Evolutionary conservation across 2,797 vertebrate species (phyloP), one percentile per base, ranked within the genome.

Genomic region (Acipenser oxyrinchus): DNA sequence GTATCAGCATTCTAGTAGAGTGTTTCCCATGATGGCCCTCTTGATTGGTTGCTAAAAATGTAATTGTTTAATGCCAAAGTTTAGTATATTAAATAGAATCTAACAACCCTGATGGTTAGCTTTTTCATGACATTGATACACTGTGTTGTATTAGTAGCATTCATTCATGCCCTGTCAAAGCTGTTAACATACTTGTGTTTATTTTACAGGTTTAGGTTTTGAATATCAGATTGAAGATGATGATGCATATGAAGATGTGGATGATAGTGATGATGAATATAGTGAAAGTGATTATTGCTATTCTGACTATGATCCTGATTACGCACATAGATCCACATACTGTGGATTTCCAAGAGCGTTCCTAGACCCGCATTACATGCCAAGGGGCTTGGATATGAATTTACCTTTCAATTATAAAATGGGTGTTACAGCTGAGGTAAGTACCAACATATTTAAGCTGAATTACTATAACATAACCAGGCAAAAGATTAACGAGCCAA

Each of bases 271-370:
- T 51, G 48, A 67, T 52, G 69, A 67, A 3, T 13, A 11, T 58
- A 9, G 18, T 10, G 49, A 13, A 55, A 63, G 60, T 7, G n/a
- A 55, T 55, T 9, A 55, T 10, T 10, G 9, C 52, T n/a, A 9
- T n/a, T 5, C 52, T 55, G 52, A 55, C 23, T 37, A 3, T 37
- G 23, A 4, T 37, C 23, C 23, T 37, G 23, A 37, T 37, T 37
- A 37, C 23, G 23, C 23, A 37, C 23, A 2, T 37, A 37, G 23
- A 37, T 37, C 23, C 6, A n/a, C 65, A 10, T 70, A 70, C 48
- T 70, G 65, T 8, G 69, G 69, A 51, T 70, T 70, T 62, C 3
- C 6, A 15, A 63, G 49, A 7, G 63, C 37, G 13, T 70, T 70
- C 64, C 37, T 70, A 59, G 53, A 60, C 11, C 52, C 15, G 6